Evolutionary conservation across 1,140 invertebrate species (phyloP).

Genomic region (Lepidurus apus): DNA sequence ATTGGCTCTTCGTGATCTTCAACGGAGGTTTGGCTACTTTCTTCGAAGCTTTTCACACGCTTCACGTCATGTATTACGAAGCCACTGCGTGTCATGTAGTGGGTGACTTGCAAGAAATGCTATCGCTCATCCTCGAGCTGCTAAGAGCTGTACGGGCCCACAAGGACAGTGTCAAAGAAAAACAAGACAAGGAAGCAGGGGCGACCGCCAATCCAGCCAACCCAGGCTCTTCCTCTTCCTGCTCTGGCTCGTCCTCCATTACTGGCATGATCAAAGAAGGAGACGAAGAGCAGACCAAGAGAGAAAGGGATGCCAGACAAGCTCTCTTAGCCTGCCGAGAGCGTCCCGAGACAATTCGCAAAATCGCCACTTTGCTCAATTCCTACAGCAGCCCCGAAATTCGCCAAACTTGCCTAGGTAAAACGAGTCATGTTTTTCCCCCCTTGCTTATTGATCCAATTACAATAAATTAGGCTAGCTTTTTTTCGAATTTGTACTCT

Average conservation of each 20-base stretch:
- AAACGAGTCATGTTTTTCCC: slow-evolving; percentile 36
- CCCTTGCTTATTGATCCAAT: slow-evolving; percentile 23
- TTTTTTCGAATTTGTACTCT: too few relatives aligned
- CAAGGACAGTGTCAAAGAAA: slow-evolving; percentile 2
- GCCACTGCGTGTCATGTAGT: slow-evolving; percentile 81
- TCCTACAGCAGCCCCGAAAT: slow-evolving; percentile 84
- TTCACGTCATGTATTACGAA: slow-evolving; percentile 91
- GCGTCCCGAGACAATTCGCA: slow-evolving; percentile 73
- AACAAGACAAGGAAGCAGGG: slow-evolving; percentile 13
- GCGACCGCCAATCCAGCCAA: neutral
- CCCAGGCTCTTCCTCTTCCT: neutral
- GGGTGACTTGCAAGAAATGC: slow-evolving; percentile 72
- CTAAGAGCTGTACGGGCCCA: slow-evolving; percentile 59
- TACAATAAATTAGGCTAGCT: neutral
- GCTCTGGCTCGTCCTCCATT: neutral
- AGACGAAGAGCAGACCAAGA: neutral
- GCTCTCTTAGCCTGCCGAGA: slow-evolving; percentile 47
- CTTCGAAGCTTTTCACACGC: slow-evolving; percentile 70
- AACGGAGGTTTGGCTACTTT: slow-evolving; percentile 81
- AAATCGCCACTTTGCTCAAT: slow-evolving; percentile 79
- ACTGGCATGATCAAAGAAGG: slow-evolving; percentile 32
- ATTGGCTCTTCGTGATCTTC: slow-evolving; percentile 77
- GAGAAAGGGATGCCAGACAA: neutral
- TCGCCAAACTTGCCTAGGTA: slow-evolving; percentile 68
- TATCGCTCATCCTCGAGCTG: slow-evolving; percentile 68